These are phyloP conservation scores for Argya squamiceps DNA, from an alignment of 2,797 vertebrate genomes.

Conservation along the genomic window DNA sequence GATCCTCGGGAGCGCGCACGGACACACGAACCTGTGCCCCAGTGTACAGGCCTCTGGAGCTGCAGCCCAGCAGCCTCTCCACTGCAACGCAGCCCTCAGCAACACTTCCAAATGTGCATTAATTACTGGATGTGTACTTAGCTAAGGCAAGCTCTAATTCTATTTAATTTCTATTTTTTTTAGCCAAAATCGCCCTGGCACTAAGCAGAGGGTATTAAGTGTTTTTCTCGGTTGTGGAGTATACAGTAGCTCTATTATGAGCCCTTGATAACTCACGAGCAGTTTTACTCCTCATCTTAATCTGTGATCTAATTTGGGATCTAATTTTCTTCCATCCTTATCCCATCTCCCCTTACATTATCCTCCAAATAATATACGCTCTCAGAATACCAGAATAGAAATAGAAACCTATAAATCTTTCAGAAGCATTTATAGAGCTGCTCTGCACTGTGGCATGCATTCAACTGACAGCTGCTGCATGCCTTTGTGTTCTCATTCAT, in stretches of 20 bases:
- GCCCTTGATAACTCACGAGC: background rate
- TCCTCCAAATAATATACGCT: constrained; percentile 59
- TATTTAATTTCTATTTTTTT: background rate
- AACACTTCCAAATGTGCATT: background rate
- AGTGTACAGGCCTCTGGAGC: background rate
- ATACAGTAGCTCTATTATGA: constrained; percentile 19
- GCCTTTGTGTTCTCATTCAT: constrained; percentile 61
- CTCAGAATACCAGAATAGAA: constrained; percentile 61
- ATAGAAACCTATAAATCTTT: constrained; percentile 65
- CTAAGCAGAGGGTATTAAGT: background rate
- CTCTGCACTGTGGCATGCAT: constrained; percentile 57
- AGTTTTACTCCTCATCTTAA: constrained; percentile 28
- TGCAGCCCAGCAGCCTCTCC: background rate
- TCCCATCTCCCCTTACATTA: constrained; percentile 35
- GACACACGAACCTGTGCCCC: background rate
- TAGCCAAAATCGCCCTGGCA: background rate
- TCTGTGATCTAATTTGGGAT: constrained; percentile 40
- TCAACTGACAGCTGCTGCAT: constrained; percentile 48
- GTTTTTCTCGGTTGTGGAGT: background rate
- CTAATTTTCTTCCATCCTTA: constrained; percentile 32
- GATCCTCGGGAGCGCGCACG: rapidly evolving
- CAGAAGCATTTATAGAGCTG: constrained; percentile 45
- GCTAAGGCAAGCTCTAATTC: background rate
- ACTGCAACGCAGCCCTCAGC: background rate
- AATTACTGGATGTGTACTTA: background rate